Conservation (phyloP, 2,888 invertebrate species). For the Lasioglossum oenotherae region DNA sequence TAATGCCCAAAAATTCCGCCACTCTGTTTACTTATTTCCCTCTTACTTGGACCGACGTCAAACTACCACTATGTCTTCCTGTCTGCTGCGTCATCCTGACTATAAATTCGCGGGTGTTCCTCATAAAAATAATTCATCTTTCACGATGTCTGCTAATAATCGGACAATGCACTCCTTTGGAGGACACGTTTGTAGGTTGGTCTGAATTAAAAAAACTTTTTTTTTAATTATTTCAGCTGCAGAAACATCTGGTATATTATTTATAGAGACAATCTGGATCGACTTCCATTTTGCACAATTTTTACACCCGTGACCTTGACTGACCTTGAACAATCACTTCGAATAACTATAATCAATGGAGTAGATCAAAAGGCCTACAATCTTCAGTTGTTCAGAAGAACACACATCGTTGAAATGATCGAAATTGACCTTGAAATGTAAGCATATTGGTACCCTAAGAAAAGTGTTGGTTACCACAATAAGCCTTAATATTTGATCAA, state of each 20-base stretch:
- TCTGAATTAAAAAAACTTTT: neutral
- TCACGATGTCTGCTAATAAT: neutral
- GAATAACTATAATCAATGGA: neutral
- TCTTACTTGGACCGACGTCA: neutral
- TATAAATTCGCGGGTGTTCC: neutral
- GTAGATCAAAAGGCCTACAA: neutral
- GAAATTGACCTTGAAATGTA: neutral
- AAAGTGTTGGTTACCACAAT: neutral
- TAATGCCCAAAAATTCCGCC: conserved; percentile 2
- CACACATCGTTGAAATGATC: neutral
- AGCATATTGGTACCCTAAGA: neutral
- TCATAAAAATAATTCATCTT: neutral
- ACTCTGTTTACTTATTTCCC: neutral
- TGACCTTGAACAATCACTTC: neutral
- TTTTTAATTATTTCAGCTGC: neutral
- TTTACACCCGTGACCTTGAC: neutral
- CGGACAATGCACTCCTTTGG: neutral
- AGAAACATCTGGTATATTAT: neutral
- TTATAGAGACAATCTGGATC: neutral
- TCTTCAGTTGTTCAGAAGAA: neutral
- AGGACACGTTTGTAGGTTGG: neutral
- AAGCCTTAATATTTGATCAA: neutral
- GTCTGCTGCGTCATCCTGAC: neutral
- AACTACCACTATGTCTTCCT: neutral
- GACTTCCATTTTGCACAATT: neutral